Evolutionary conservation across 2,888 invertebrate species (phyloP), one percentile per base, ranked within the genome.

Genomic region (Cephonodes hylas): DNA sequence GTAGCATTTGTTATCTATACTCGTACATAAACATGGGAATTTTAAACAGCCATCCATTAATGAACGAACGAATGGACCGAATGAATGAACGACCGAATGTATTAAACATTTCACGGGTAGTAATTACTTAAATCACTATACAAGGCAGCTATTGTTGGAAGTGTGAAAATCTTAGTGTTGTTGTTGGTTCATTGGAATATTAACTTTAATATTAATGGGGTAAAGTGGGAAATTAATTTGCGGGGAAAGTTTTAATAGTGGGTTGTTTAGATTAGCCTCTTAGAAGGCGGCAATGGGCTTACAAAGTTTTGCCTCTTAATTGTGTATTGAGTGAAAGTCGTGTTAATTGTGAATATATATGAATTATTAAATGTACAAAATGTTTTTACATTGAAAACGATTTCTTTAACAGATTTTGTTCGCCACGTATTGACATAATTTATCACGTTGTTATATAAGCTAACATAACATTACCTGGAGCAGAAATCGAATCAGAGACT

Each of bases 1-100:
- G 31, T 27, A 31, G 10, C 31, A 27, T 53, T 27, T 48, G 48
- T 48, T 48, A 48, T 27, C 46, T 23, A n/a, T 25, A 42, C 42
- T 48, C 27, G 48, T 53, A 53, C 31, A 53, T 53, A 53, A 31
- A 53, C 53, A 53, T 53, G 53, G 18, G 53, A 53, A 53, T 53
- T 53, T 53, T 53, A 53, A 53, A 53, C 27, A 53, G 31, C 31
- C 27, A 53, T 53, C 31, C 53, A 53, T 53, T 53, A 53, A 53
- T 53, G 53, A 53, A 48, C 15, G 48, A 38, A n/a, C 38, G 38
- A 38, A 38, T 38, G 38, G 5, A 38, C n/a, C 13, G 18, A 53
- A 15, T 4, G 53, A 53, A 53, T 18, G 53, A 18, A 53, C 18
- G 31, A 53, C 15, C 53, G 53, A 53, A 53, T 53, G 53, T 53